Evolutionary conservation across 1,140 invertebrate species (phyloP), one percentile per base, ranked within the genome.

Genomic region (Bombus vancouverensis): DNA sequence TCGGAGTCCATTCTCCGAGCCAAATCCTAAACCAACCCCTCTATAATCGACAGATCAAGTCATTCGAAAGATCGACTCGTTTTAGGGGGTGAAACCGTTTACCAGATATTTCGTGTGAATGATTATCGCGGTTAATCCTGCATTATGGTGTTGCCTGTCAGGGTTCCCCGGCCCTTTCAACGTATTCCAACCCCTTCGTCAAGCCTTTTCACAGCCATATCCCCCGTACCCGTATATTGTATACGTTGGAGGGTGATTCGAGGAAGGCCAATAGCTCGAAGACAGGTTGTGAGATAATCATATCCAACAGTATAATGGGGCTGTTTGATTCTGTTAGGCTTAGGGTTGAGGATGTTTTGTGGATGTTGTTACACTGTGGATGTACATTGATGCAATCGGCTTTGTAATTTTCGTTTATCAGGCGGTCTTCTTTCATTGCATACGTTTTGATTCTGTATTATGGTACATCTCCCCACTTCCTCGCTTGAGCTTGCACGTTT

Each of bases 61-160:
- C 59, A 65, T 81, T 81, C 85, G 53, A 73, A 76, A 72, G 80
- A 83, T 87, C 80, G 76, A 83, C 84, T 83, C 59, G 32, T 47
- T 87, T 86, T 73, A 47, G 65, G 28, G 65, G 74, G 74, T n/a
- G 74, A 76, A 84, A 84, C 68, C 80, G 77, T 90, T 90, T 84
- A 83, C 83, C 77, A 86, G 80, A 37, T 65, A 90, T 85, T 81
- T 65, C 68, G 85, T 89, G 47, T 81, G 89, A 78, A 77, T 68
- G 77, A 86, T 83, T 87, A 88, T 86, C 83, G 89, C 77, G 89
- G 89, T 90, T 90, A 90, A 90, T 88, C 86, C 86, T 34, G 81
- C 89, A 85, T 90, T 89, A 79, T 78, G 76, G 87, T 59, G 85
- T 66, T 53, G 65, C 78, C 82, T 72, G 68, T 87, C 86, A 81